These are phyloP conservation scores for Thermophis baileyi DNA, from an alignment of 2,113 vertebrate species.

Conservation along the genomic window DNA sequence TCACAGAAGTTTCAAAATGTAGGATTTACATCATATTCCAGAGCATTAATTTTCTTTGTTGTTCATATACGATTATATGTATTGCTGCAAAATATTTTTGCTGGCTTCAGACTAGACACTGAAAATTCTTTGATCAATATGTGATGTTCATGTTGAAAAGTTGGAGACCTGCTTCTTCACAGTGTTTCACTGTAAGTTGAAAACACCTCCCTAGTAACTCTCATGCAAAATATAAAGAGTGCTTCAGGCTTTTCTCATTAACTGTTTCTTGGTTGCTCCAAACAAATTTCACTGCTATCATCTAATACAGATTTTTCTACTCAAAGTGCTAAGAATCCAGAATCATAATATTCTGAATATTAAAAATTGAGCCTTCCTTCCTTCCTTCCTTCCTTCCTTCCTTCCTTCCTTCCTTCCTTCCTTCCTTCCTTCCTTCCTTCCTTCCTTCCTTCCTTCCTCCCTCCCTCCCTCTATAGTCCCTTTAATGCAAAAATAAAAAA, in stretches of 20 bases:
- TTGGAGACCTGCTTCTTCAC: background rate
- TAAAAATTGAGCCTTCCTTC: background rate
- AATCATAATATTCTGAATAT: background rate
- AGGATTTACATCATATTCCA: background rate
- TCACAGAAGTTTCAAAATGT: background rate
- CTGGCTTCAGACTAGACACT: background rate
- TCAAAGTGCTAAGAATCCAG: background rate
- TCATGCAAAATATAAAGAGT: background rate
- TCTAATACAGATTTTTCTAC: background rate
- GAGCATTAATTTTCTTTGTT: background rate
- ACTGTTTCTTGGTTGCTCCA: background rate
- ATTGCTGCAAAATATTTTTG: background rate
- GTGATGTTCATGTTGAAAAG: background rate
- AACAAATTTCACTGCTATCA: constrained; percentile 12
- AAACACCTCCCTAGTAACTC: background rate
- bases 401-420: background rate
- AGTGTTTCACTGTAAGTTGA: background rate
- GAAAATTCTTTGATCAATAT: background rate
- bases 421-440: background rate
- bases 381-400: background rate
- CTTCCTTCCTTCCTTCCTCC: background rate
- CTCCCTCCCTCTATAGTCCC: background rate
- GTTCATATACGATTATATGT: background rate
- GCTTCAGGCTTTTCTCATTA: constrained; percentile 5
- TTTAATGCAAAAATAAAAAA: background rate